Base-by-base conservation (phyloP, 2,113 vertebrate genomes). In the Orycteropus afer region DNA sequence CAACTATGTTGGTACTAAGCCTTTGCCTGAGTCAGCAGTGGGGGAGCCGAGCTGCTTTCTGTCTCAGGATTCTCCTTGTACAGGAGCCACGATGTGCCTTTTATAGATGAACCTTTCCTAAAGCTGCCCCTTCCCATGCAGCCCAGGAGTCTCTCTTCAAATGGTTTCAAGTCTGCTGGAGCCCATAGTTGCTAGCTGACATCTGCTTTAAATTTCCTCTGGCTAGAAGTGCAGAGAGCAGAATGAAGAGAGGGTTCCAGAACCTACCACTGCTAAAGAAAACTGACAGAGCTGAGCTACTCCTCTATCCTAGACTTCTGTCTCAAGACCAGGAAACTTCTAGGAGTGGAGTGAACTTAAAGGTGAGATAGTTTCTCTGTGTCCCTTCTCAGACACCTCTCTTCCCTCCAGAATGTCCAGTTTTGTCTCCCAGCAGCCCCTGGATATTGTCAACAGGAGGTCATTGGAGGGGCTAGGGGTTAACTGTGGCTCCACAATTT, bases 1-100 rank as follows among this genome's bases (percentile, higher is more conserved):
- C 89, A 86, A 37, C 25, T 78, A 4, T 0, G 89, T 73, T 89
- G 95, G 95, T 82, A 17, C 91, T 15, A 51, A 13, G 86, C 37
- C 3, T 55, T 0, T 0, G 32, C 90, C 93, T 98, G 98, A 96
- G 96, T 97, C 98, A 98, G 98, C 98, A 98, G 95, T 32, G 4
- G 40, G 29, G 89, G 25, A 63, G 67, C 53, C 0, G 7, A 42
- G 27, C 85, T 63, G 67, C 63, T 51, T n/a, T 86, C 53, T 25
- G 61, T 34, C 84, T 65, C 63, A 10, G 71, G 61, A 82, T 80
- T 40, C 51, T 86, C 91, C 61, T 71, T 22, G 49, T 2, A 3
- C 32, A 37, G 65, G 59, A 80, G 2, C 42, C 12, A 61, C 23
- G 10, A 47, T 18, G 15, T 2, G 22, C 37, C 45, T 76, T 55